These are phyloP conservation scores for Lynx canadensis DNA, from an alignment of 2,113 vertebrate species.

Conservation along the genomic window DNA sequence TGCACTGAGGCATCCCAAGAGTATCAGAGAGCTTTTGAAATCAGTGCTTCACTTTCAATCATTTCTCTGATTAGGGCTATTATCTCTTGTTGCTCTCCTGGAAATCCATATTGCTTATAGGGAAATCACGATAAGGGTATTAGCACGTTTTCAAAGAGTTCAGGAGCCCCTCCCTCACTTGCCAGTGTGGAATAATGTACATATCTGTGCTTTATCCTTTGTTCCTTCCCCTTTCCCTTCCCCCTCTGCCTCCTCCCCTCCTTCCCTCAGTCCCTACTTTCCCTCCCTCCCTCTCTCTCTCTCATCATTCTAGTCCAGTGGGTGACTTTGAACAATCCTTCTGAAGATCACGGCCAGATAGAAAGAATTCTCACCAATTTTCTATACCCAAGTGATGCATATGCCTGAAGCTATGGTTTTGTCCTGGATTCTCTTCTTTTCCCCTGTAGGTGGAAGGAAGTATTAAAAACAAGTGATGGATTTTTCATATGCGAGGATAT, in stretches of 20 bases:
- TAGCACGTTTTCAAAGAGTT: background rate
- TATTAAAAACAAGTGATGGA: background rate
- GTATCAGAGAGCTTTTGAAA: background rate
- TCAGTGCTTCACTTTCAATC: background rate
- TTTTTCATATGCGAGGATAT: slow-evolving; percentile 33
- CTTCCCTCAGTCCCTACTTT: too few species aligned
- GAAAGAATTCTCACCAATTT: background rate
- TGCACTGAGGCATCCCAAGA: background rate
- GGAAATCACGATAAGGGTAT: background rate
- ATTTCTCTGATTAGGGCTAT: background rate
- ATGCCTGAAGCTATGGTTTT: background rate
- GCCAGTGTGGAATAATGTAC: background rate
- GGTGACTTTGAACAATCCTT: background rate
- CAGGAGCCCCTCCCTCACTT: background rate
- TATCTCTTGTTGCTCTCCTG: background rate
- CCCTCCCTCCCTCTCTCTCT: too few species aligned
- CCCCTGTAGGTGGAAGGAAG: background rate
- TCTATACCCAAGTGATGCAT: background rate
- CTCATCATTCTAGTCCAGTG: background rate
- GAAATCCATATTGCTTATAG: background rate
- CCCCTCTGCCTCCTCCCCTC: too few species aligned
- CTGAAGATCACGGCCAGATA: background rate
- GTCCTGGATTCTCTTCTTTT: slow-evolving; percentile 1
- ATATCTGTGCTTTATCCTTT: background rate
- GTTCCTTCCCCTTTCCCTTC: background rate